Base-by-base conservation (phyloP, 2,797 vertebrate genomes). In the Rhinella marina region DNA sequence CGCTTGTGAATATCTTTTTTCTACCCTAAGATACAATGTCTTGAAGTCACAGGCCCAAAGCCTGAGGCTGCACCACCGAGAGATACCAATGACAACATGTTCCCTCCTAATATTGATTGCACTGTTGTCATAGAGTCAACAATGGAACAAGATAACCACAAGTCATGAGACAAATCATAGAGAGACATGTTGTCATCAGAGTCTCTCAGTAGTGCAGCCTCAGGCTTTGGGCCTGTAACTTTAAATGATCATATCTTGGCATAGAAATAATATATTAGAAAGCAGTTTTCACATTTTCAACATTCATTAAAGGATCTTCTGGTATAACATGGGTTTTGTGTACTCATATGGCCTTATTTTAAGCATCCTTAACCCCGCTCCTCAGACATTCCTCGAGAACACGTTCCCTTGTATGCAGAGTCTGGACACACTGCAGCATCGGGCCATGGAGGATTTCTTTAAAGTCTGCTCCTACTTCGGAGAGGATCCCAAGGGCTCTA, bases 381-480 rank as follows among this genome's bases (percentile, higher is more conserved):
- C 0, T 0, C 91, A 99, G 98, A 96, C 95, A 90, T 99, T 99
- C 88, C 92, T 99, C 93, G 98, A 99, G 92, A 98, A 97, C 0
- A 97, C 97, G n/a, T 97, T 97, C 91, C 98, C 98, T 0, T 94
- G 95, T 2, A 91, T 99, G 90, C 96, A 96, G 86, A 96, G 96
- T 0, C 95, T 99, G 91, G 97, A 97, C 0, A 97, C 97, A 0
- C 95, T 99, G 90, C 98, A 99, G 94, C 95, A 93, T 25, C 94
- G 96, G 90, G 96, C 97, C 7, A 97, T 97, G 94, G 98, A 99
- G 0, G 98, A 98, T 90, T 98, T 99, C 92, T 87, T 93, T 90
- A 97, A 96, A 90, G 97, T 97, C 76, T 90, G 97, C 32, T 97
- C 96, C 32, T 99, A 95, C 94, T 99, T 99, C 0, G 98, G 98